These are phyloP conservation scores for Chondrosia reniformis DNA, from an alignment of 37 sponge, comb jelly and placozoan species.

Conservation along the genomic window DNA sequence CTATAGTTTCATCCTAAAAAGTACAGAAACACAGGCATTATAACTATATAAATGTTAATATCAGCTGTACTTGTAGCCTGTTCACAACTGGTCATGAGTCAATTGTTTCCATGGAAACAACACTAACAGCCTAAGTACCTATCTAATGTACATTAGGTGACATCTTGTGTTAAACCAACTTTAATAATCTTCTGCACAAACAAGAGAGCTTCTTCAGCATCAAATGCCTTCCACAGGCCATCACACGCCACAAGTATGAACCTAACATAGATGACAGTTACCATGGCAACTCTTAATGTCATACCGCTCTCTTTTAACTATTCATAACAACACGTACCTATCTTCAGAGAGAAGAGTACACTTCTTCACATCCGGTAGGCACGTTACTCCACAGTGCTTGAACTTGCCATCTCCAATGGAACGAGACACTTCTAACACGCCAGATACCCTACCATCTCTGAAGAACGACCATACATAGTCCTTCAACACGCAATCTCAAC, in stretches of 20 bases:
- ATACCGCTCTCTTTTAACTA: too few species aligned
- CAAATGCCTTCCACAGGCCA: slow-evolving; percentile 82
- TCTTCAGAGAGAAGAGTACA: slow-evolving; percentile 64
- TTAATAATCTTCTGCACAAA: slow-evolving; percentile 46
- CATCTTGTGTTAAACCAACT: too few species aligned
- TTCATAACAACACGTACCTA: slow-evolving; percentile 33
- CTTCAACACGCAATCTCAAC: neutral
- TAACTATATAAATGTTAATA: too few species aligned
- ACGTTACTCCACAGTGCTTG: slow-evolving; percentile 78
- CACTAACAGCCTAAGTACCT: too few species aligned
- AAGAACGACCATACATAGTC: neutral
- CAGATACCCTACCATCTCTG: slow-evolving; percentile 83
- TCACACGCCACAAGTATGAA: slow-evolving; percentile 84
- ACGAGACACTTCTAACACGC: slow-evolving; percentile 81
- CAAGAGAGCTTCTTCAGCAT: slow-evolving; percentile 55
- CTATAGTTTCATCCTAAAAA: slow-evolving; percentile 4
- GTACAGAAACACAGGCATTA: neutral
- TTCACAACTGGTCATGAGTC: too few species aligned
- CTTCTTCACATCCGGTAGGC: slow-evolving; percentile 59
- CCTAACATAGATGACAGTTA: slow-evolving; percentile 22
- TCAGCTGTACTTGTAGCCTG: too few species aligned
- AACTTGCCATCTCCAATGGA: slow-evolving; percentile 85
- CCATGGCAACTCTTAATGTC: too few species aligned
- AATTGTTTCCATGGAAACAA: too few species aligned
- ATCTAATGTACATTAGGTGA: too few species aligned